phyloP scores from a whole-genome alignment of 2,113 vertebrate genomes.

The Peromyscus californicus region DNA sequence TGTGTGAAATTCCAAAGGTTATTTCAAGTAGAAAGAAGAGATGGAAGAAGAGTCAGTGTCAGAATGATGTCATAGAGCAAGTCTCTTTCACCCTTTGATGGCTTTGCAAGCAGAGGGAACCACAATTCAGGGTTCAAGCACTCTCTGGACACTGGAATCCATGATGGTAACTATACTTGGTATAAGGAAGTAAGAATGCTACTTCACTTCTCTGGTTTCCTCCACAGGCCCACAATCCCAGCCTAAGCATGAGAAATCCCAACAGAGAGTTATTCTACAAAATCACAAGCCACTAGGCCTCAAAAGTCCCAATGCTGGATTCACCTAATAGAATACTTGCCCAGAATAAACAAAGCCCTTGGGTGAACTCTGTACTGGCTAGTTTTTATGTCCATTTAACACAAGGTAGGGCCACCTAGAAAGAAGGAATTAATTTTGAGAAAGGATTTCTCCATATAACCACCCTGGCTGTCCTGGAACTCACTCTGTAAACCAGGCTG shows the following conservation, averaged over 20 bases:
- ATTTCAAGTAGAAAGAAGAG: background rate
- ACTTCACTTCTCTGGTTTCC: too few species aligned
- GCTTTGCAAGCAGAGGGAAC: background rate
- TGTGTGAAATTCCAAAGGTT: background rate
- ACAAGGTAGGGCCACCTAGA: background rate
- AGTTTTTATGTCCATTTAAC: background rate
- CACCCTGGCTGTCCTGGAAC: background rate
- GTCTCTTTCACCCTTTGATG: too few species aligned
- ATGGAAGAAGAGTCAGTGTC: background rate
- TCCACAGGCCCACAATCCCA: background rate
- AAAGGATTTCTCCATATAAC: background rate
- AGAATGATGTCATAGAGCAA: background rate
- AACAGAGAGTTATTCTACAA: background rate
- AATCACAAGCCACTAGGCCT: background rate
- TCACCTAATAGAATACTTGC: background rate
- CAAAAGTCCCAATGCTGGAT: background rate
- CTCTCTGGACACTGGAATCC: background rate
- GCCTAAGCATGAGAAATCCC: background rate
- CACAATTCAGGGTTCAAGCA: background rate
- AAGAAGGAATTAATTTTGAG: background rate
- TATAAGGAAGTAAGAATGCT: background rate
- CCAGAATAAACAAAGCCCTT: background rate
- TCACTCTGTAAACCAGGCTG: background rate
- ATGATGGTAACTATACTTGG: background rate
- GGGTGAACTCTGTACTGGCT: background rate